Evolutionary conservation across 2,113 vertebrate genomes (phyloP).

Genomic region (Thunnus thynnus): DNA sequence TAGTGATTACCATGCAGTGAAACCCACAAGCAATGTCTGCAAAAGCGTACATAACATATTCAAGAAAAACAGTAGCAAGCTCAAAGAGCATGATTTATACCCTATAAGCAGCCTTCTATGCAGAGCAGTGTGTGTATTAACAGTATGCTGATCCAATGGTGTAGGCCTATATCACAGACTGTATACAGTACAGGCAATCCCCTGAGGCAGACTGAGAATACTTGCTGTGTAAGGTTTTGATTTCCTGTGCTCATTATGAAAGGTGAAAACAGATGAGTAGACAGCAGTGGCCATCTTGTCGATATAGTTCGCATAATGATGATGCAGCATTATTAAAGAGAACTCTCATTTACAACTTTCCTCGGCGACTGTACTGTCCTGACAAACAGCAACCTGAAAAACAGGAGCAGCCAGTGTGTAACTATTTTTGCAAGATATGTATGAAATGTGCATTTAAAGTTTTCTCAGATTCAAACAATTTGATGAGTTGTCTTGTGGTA

Average conservation of each 20-base stretch:
- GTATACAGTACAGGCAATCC: constrained; percentile 23
- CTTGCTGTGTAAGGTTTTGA: constrained; percentile 70
- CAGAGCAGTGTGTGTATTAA: constrained; percentile 33
- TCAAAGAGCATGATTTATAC: constrained; percentile 43
- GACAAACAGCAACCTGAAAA: neutral
- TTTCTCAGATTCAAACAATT: neutral
- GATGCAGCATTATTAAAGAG: constrained; percentile 55
- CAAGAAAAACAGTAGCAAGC: constrained; percentile 4
- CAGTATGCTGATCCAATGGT: constrained; percentile 44
- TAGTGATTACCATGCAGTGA: constrained; percentile 31
- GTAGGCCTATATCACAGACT: constrained; percentile 29
- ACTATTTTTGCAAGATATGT: neutral
- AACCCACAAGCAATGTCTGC: constrained; percentile 30
- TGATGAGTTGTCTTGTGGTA: neutral
- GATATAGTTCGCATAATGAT: constrained; percentile 60
- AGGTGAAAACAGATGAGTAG: constrained; percentile 69
- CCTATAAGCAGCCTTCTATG: constrained; percentile 18
- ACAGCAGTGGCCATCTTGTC: constrained; percentile 62
- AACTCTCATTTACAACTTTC: constrained; percentile 36
- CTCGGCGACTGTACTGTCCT: neutral
- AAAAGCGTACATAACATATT: constrained; percentile 31
- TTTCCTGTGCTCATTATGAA: constrained; percentile 73
- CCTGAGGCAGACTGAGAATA: constrained; percentile 27
- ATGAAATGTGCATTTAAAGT: neutral
- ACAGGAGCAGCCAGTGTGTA: neutral